Percentiles rank a stretch among this genome's conserved stretches.
These are phyloP conservation scores for Ornithorhynchus anatinus DNA, from an alignment of 2,113 vertebrate genomes.

Conservation along the genomic window DNA sequence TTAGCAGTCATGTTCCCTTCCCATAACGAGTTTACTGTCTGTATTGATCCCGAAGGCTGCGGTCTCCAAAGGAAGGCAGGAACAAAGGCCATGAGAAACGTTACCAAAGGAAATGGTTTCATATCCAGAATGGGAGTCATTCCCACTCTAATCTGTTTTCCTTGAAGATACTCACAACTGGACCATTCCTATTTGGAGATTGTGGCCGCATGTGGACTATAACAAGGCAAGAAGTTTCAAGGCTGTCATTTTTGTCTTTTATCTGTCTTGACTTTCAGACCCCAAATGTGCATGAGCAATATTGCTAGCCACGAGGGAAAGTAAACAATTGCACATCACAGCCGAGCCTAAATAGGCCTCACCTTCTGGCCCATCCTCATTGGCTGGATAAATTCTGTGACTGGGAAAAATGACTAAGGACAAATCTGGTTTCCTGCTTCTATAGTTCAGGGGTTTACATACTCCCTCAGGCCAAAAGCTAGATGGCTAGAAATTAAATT, in stretches of 20 bases:
- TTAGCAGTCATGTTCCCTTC: no score
- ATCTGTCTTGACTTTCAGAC: background rate
- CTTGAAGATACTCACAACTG: background rate
- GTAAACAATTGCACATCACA: background rate
- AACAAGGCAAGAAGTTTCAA: background rate
- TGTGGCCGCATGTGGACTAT: background rate
- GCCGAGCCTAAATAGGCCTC: background rate
- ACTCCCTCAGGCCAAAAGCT: constrained; percentile 15
- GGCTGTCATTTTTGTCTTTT: background rate
- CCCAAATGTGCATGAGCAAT: background rate
- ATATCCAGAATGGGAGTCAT: no score
- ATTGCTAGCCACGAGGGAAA: constrained; percentile 20
- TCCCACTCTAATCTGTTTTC: no score
- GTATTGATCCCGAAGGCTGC: no score
- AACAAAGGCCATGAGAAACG: background rate
- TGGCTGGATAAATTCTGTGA: background rate
- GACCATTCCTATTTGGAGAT: background rate
- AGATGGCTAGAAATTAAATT: background rate
- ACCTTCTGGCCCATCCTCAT: no score
- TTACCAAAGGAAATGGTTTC: no score
- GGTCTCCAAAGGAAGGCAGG: no score
- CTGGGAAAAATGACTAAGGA: no score
- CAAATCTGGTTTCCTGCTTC: no score
- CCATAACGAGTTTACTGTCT: no score
- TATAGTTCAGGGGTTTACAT: constrained; percentile 31